Evolutionary conservation across 1,140 invertebrate species (phyloP), one percentile per base, ranked within the genome.

Genomic region (Panagrolaimus sp.): DNA sequence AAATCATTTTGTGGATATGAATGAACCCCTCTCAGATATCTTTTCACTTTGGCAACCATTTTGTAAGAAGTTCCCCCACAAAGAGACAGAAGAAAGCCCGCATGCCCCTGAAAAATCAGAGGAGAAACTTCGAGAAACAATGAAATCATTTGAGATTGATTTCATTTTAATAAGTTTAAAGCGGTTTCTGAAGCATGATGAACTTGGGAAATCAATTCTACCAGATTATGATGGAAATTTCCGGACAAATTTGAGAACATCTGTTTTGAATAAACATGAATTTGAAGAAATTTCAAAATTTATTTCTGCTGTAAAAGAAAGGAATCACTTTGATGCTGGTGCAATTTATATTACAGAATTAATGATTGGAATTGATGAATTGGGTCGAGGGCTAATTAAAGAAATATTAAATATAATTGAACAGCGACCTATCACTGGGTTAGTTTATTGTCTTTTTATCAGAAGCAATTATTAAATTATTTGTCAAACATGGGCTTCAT

Each of bases 241-340:
- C 20, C 27, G 20, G 11, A 20, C 51, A 11, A 57, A 57, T 57
- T 16, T 57, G n/a, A 13, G 51, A 23, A 57, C 51, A 1, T 20
- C 14, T 57, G 51, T 57, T 5, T 57, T 57, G 8, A 25, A 25
- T 20, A 9, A 20, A 16, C 9, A 11, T 1, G 51, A 57, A 57
- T 57, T 57, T 57, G 51, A 57, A 57, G 51, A 57, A 57, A 27
- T 57, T 57, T 57, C 51, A 5, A 57, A 57, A 13, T 57, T 57
- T 11, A 16, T 57, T 57, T 14, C 11, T 0, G n/a, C 51, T 25
- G 20, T 20, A 25, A 57, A 57, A 57, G 8, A 13, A 1, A 1
- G 51, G 51, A 20, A 57, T 23, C 16, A 57, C n/a, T 57, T 25
- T 25, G 20, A 20, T 20, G 51, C 51, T 5, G 51, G 27, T 11